Percentiles rank a stretch among this genome's conserved stretches.
Conservation (phyloP, 2,797 vertebrate species). For the Microctenopoma stevenorrisi region DNA sequence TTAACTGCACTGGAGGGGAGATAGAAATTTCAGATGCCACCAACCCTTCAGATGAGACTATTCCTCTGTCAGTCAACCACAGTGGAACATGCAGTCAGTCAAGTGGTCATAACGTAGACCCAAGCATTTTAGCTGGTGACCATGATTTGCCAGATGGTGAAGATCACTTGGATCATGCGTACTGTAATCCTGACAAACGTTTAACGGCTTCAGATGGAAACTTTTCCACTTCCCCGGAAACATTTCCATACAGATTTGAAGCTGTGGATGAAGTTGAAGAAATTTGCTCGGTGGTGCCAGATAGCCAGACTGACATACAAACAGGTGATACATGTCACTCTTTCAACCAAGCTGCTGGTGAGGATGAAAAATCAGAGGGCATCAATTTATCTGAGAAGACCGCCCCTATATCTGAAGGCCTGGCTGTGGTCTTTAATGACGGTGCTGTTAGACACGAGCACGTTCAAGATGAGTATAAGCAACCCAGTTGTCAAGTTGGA, state of each 20-base stretch:
- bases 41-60: conserved; percentile 34
- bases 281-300: background rate
- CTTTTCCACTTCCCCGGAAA: background rate
- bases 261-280: conserved; percentile 11
- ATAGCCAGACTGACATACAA: conserved; percentile 4
- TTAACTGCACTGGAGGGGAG: conserved; percentile 70
- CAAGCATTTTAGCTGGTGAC: conserved; percentile 30
- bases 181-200: conserved; percentile 42
- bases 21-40: conserved; percentile 57
- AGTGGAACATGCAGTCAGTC: background rate
- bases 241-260: conserved; percentile 10
- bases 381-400: conserved; percentile 24
- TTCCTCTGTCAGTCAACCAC: conserved; percentile 44
- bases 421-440: conserved; percentile 7
- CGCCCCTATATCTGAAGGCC: conserved; percentile 13
- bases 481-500: conserved; percentile 12
- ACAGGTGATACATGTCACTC: conserved; percentile 3
- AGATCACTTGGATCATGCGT: conserved; percentile 62
- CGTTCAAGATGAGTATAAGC: conserved; percentile 27
- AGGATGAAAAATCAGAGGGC: conserved; percentile 26
- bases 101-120: conserved; percentile 7
- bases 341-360: conserved; percentile 14
- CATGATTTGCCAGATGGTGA: conserved; percentile 12
- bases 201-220: background rate
- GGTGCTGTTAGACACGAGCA: conserved; percentile 4